phyloP scores from a whole-genome alignment of 2,797 vertebrate genomes.

The Euphonia xanthogaster region DNA sequence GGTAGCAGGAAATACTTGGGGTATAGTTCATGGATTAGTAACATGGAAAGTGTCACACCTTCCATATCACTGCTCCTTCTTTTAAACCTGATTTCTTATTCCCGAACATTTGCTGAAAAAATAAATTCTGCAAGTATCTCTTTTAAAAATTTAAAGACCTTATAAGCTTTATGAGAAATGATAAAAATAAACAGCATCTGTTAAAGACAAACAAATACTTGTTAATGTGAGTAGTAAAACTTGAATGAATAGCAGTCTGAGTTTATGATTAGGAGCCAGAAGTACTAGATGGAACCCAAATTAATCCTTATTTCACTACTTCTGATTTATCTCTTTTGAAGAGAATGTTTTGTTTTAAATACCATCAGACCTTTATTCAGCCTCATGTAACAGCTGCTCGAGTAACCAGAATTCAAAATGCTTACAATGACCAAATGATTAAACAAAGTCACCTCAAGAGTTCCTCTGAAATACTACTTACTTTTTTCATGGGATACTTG shows the following conservation, averaged over 20 bases:
- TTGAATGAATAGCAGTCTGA: neutral
- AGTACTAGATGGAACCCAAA: neutral
- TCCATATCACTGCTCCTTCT: neutral
- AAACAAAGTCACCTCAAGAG: neutral
- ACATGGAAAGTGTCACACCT: neutral
- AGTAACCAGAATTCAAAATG: neutral
- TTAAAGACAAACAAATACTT: neutral
- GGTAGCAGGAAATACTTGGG: neutral
- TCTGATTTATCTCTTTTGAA: neutral
- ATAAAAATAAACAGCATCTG: neutral
- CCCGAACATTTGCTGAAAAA: neutral
- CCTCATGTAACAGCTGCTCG: neutral
- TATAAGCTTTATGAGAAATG: neutral
- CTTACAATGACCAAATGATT: neutral
- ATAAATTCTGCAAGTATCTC: neutral
- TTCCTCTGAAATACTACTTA: neutral
- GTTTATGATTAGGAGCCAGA: neutral
- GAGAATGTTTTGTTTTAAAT: neutral
- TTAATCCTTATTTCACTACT: neutral
- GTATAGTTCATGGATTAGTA: neutral
- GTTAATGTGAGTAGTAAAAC: neutral
- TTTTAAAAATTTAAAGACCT: neutral
- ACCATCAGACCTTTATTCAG: neutral
- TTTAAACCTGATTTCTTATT: neutral
- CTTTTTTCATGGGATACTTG: neutral